Conservation (phyloP, 2,113 vertebrate genomes). For the Lophochroa leadbeateri region DNA sequence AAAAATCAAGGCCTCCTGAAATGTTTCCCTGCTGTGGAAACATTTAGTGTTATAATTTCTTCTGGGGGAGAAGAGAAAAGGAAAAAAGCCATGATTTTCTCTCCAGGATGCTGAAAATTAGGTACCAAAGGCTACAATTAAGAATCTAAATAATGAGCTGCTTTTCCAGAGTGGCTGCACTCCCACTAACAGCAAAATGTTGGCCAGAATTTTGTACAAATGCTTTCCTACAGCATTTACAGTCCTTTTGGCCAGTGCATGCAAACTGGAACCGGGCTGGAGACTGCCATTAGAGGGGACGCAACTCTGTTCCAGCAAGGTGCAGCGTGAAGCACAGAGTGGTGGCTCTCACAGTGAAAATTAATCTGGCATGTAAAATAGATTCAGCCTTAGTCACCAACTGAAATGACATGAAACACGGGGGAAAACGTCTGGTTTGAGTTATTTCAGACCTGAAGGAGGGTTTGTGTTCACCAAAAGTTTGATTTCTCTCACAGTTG, state of each 20-base stretch:
- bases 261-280: slow-evolving; percentile 39
- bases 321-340: background rate
- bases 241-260: background rate
- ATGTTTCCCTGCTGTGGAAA: background rate
- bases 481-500: background rate
- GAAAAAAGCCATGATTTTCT: background rate
- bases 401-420: background rate
- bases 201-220: slow-evolving; percentile 4
- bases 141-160: background rate
- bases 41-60: background rate
- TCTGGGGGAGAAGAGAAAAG: background rate
- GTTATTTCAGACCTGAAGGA: background rate
- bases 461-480: background rate
- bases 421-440: background rate
- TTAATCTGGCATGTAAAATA: background rate
- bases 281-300: background rate
- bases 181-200: background rate
- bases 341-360: background rate
- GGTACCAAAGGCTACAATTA: background rate
- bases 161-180: background rate
- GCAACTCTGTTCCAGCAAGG: background rate
- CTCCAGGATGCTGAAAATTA: background rate
- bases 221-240: slow-evolving; percentile 35
- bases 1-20: background rate
- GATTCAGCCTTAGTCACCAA: background rate